phyloP scores from a whole-genome alignment of 2,888 invertebrate species.

The Epinotia bilunana region DNA sequence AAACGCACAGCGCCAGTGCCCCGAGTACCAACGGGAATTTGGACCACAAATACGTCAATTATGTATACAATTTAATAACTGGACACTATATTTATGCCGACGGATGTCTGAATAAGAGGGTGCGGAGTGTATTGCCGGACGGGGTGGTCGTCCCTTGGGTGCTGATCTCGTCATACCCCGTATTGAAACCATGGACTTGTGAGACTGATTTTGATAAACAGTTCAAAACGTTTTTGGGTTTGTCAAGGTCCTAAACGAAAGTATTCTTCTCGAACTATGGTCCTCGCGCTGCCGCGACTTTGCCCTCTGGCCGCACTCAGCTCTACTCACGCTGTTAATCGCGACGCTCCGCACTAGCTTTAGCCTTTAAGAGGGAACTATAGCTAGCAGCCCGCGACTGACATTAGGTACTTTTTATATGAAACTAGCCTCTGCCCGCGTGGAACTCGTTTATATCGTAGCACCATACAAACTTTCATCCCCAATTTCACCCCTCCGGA shows the following conservation, averaged over 20 bases:
- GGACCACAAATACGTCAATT: conserved; percentile 79
- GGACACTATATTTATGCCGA: conserved; percentile 77
- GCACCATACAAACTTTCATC: too few relatives aligned
- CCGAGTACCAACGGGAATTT: conserved; percentile 75
- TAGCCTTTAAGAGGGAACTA: too few relatives aligned
- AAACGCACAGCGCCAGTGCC: conserved; percentile 62
- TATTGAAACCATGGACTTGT: conserved; percentile 78
- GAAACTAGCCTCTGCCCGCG: too few relatives aligned
- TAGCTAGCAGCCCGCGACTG: too few relatives aligned
- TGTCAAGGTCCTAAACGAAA: conserved; percentile 44
- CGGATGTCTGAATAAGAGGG: conserved; percentile 79
- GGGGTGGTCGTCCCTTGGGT: conserved; percentile 56
- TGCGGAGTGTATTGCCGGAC: conserved; percentile 76
- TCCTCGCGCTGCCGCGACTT: too few relatives aligned
- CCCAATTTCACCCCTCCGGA: too few relatives aligned
- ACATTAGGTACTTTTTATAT: too few relatives aligned
- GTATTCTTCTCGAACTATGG: not conserved
- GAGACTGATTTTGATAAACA: conserved; percentile 77
- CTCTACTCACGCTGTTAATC: too few relatives aligned
- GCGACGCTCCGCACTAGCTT: too few relatives aligned
- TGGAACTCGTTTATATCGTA: too few relatives aligned
- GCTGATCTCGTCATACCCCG: conserved; percentile 72
- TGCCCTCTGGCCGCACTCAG: not conserved
- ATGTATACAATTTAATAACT: conserved; percentile 77
- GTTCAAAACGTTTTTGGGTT: conserved; percentile 73